Conservation (phyloP, 2,888 invertebrate species). For the Drosophila planitibia region DNA sequence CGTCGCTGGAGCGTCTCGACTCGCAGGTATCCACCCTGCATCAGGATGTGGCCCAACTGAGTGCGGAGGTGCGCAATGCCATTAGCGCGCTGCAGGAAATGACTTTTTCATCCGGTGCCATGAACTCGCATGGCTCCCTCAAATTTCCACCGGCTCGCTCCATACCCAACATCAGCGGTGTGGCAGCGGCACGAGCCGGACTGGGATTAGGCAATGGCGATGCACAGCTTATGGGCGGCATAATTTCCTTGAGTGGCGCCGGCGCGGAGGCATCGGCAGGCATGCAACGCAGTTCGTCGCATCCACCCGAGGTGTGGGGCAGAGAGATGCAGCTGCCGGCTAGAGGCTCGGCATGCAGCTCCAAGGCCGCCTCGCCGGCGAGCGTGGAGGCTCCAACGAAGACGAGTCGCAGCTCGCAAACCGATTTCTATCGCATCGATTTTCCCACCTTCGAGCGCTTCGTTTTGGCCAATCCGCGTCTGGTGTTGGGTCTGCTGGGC, state of each 20-base stretch:
- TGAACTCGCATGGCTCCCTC: constrained; percentile 83
- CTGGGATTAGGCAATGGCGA: constrained; percentile 47
- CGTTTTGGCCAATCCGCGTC: constrained; percentile 90
- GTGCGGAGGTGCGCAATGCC: constrained; percentile 93
- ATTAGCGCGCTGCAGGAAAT: constrained; percentile 94
- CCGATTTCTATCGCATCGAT: constrained; percentile 84
- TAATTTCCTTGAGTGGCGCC: constrained; percentile 33
- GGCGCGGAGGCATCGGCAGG: constrained; percentile 52
- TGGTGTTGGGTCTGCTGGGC: constrained; percentile 90
- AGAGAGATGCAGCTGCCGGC: constrained; percentile 87
- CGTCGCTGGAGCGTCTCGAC: constrained; percentile 90
- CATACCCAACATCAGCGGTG: constrained; percentile 90
- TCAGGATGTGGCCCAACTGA: constrained; percentile 94
- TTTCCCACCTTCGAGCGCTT: constrained; percentile 84
- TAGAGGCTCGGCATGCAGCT: constrained; percentile 32
- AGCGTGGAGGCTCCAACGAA: constrained; percentile 30
- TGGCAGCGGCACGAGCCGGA: constrained; percentile 40
- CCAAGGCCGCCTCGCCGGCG: constrained; percentile 56
- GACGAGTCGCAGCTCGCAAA: constrained; percentile 79
- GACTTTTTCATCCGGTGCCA: constrained; percentile 89
- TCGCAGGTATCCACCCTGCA: constrained; percentile 93
- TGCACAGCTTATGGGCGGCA: constrained; percentile 40
- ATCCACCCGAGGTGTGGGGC: constrained; percentile 93
- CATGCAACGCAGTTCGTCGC: constrained; percentile 92
- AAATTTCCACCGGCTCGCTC: constrained; percentile 92